phyloP scores from a whole-genome alignment of 2,797 vertebrate species.

The Pangasius krempfi region DNA sequence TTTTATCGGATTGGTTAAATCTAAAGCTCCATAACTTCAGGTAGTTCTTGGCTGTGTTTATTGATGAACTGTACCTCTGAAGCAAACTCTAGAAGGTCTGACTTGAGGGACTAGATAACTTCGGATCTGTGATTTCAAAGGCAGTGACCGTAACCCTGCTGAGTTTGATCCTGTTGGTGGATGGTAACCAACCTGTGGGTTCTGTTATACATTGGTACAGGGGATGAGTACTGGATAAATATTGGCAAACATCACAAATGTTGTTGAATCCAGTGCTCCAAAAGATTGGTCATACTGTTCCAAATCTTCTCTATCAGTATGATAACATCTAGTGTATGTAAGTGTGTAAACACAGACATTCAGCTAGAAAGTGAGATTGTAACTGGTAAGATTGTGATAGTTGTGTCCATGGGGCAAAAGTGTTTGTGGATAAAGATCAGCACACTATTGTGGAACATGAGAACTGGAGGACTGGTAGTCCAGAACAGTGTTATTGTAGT shows the following conservation, averaged over 20 bases:
- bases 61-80: neutral
- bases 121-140: neutral
- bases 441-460: neutral
- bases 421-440: neutral
- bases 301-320: neutral
- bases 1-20: neutral
- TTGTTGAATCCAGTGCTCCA: neutral
- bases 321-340: neutral
- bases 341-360: neutral
- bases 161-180: neutral
- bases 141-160: neutral
- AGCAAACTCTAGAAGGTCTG: neutral
- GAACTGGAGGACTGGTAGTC: neutral
- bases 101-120: neutral
- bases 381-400: neutral
- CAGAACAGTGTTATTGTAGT: neutral
- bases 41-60: neutral
- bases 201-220: neutral
- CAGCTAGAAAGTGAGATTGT: neutral
- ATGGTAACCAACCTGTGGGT: neutral
- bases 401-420: neutral
- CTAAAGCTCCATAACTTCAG: neutral
- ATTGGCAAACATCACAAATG: neutral
- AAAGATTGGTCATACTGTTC: neutral
- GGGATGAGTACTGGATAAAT: neutral